Evolutionary conservation across 2,797 vertebrate species (phyloP).

Genomic region (Thripadectes ignobilis): DNA sequence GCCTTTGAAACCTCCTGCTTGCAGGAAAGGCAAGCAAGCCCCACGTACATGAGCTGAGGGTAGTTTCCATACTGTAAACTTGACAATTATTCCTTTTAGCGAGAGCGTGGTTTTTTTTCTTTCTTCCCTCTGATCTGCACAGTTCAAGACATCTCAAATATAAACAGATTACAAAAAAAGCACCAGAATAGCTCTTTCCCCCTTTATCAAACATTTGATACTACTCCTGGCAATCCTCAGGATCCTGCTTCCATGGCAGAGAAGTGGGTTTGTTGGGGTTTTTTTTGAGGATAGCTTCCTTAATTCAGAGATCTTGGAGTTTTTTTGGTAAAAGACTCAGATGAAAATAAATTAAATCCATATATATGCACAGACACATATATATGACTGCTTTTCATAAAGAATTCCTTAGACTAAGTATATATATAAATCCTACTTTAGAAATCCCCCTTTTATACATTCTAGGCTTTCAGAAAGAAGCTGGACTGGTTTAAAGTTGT

Average conservation of each 20-base stretch:
- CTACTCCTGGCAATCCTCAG: background rate
- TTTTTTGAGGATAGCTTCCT: background rate
- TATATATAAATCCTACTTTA: background rate
- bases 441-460: background rate
- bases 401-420: background rate
- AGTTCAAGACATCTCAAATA: background rate
- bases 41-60: background rate
- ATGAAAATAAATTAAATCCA: background rate
- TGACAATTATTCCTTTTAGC: background rate
- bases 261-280: background rate
- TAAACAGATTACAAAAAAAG: background rate
- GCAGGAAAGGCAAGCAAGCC: background rate
- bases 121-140: background rate
- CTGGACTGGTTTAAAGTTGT: background rate
- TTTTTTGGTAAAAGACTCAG: background rate
- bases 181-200: background rate
- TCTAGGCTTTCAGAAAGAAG: background rate
- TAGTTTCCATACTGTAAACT: background rate
- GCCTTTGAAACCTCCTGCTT: background rate
- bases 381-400: background rate
- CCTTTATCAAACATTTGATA: background rate
- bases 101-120: background rate
- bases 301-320: background rate
- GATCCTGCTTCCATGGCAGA: background rate
- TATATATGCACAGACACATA: background rate